Evolutionary conservation across 2,888 invertebrate species (phyloP).

Genomic region (Eueremaeus valkanovi): DNA sequence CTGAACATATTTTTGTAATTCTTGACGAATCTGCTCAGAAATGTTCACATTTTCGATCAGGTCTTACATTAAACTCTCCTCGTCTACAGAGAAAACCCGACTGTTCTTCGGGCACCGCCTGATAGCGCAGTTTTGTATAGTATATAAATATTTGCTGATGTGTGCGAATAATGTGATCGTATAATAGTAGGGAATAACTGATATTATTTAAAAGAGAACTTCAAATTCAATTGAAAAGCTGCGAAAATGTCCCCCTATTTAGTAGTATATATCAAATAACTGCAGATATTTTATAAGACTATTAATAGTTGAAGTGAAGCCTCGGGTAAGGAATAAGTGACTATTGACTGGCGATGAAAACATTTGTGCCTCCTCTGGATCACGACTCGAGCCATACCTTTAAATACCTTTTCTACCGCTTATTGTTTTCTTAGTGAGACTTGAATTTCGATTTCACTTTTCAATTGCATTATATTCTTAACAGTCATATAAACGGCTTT

Average conservation of each 20-base stretch:
- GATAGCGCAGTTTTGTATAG: too few relatives aligned
- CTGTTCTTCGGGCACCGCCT: too few relatives aligned
- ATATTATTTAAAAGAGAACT: not conserved
- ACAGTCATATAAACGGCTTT: constrained; percentile 10
- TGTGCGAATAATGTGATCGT: not conserved
- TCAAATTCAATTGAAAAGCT: not conserved
- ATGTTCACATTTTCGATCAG: too few relatives aligned
- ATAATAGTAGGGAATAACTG: not conserved
- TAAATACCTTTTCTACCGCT: not conserved
- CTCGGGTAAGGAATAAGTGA: constrained; percentile 22
- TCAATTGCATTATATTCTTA: constrained; percentile 8
- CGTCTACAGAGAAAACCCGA: too few relatives aligned
- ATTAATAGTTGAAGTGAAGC: not conserved
- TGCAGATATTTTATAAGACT: constrained; percentile 33
- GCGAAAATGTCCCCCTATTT: not conserved
- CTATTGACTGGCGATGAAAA: constrained; percentile 26
- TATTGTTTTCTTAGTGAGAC: constrained; percentile 22
- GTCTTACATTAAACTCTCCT: too few relatives aligned
- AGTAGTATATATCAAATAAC: constrained; percentile 21
- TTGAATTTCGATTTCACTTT: not conserved
- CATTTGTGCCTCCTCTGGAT: constrained; percentile 33
- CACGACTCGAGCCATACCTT: constrained; percentile 29
- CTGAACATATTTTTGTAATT: too few relatives aligned
- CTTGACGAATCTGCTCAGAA: too few relatives aligned
- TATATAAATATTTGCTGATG: too few relatives aligned